Base-by-base conservation (phyloP, 2,797 vertebrate species). In the Orientallactaga sibirica region DNA sequence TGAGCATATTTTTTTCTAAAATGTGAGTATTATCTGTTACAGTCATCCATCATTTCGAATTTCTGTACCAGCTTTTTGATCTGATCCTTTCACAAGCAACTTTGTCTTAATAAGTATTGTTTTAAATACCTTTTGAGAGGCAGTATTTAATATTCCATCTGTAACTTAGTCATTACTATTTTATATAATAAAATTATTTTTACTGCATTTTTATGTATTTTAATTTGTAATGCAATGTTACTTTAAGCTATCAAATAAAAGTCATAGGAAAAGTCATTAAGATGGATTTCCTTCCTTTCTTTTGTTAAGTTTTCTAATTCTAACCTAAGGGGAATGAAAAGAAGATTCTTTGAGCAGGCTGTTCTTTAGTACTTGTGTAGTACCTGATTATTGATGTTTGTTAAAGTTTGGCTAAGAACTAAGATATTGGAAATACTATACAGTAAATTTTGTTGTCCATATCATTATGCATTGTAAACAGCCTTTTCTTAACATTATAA, bases 111-210 rank as follows among this genome's bases (percentile, higher is more conserved):
- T 92, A 33, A 90, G 11, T 88, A 85, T 16, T 58, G 10, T 90
- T 88, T 91, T 84, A 93, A 64, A 27, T 91, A 0, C 79, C 94
- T 90, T 96, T 91, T 92, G 77, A 89, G 61, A 83, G 66, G 12
- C 5, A 62, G 9, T 81, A 71, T 71, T 88, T 83, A 58, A 80
- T 90, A 22, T 74, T 73, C 15, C 4, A 91, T 74, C 14, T 33
- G 61, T 18, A 83, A 3, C 93, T 93, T 55, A 80, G 52, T 86
- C n/a, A 94, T 0, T 55, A 18, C 66, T 78, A 24, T 48, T 83
- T 83, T 88, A 75, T 79, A 22, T 92, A 43, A 6, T 33, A 83
- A 24, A 16, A 41, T 74, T 93, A 18, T 79, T 94, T 81, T 81
- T 82, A 64, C 66, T 78, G 70, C n/a, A 62, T 94, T 90, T 91